Evolutionary conservation across 2,113 vertebrate genomes (phyloP), one percentile per base, ranked within the genome.

Genomic region (Alligator sinensis): DNA sequence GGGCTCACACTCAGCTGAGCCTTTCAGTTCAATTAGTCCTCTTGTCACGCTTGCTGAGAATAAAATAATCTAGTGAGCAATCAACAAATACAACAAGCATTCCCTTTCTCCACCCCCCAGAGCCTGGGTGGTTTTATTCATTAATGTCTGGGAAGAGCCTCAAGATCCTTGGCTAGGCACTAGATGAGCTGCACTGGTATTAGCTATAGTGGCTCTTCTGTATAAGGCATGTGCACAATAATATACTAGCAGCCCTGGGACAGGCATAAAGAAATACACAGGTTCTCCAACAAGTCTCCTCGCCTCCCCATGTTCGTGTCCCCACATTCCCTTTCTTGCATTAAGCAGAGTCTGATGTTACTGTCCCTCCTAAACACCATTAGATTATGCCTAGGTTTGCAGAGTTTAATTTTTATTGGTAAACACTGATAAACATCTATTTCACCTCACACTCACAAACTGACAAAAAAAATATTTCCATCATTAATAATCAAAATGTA

Each of bases 91-190:
- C 59, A 34, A 15, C 14, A 15, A 55, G 12, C 72, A 55, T 47
- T 2, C 0, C 27, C 19, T 58, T 61, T 58, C 79, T 84, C 21
- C 77, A 54, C 4, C 24, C 30, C 57, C 79, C 80, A 21, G 79
- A 76, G 25, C 22, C 60, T 0, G 0, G 5, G 24, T 60, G 22
- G 18, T 55, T 86, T 90, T 5, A 76, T 60, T 38, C 82, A 34
- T 58, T 78, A 28, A 54, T 54, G 2, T 4, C 76, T 34, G 55
- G 30, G 59, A 76, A 55, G 30, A 79, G n/a, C 0, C 1, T 14
- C 5, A 25, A 34, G 9, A 22, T 11, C 16, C 15, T 18, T 34
- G 61, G 22, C 62, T 47, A 30, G 58, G 34, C 89, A 77, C 9
- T 22, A 38, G n/a, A 74, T 57, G 28, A 80, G 9, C 58, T 21